Base-by-base conservation (phyloP, 2,797 vertebrate species). In the Basileuterus tristriatus region DNA sequence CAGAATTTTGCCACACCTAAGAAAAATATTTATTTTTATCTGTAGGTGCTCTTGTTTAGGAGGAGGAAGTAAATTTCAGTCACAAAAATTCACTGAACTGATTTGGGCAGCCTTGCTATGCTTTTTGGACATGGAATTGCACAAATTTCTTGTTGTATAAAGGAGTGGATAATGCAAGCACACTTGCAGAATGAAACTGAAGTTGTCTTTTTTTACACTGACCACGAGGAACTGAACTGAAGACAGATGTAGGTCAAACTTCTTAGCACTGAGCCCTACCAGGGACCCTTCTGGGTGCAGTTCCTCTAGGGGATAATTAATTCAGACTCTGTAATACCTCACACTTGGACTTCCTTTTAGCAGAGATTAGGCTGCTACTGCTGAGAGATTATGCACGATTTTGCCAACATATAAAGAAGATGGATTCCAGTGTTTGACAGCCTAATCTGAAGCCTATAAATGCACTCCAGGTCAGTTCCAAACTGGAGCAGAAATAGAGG, bases 311-410 rank as follows among this genome's bases (percentile, higher is more conserved):
- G 82, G 32, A 89, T 67, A 84, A 96, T 39, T 67, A 85, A 94
- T 59, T 96, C 77, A 69, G 70, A 34, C 74, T 87, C 59, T 46
- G 13, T 64, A 56, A 81, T 30, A 87, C 72, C 52, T 96, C 92
- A 94, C 59, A 41, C 68, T 88, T 91, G 79, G 89, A 77, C 34
- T 47, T 82, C 43, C 49, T 60, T 56, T 78, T 19, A 74, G 49
- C 58, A 75, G 53, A 94, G 80, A 89, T 64, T 86, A 91, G 94
- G 71, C 32, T 87, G 58, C 65, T 85, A 12, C 60, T 87, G 49
- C 37, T 49, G 37, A 93, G 39, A 95, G 58, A 95, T 80, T 87
- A 78, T 39, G 77, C 64, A 71, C 4, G n/a, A 87, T 90, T 93
- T 91, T 87, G 46, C 53, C 55, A 36, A 13, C 56, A 65, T 6